Evolutionary conservation across 2,888 invertebrate species (phyloP).

Genomic region (Meganola albula): DNA sequence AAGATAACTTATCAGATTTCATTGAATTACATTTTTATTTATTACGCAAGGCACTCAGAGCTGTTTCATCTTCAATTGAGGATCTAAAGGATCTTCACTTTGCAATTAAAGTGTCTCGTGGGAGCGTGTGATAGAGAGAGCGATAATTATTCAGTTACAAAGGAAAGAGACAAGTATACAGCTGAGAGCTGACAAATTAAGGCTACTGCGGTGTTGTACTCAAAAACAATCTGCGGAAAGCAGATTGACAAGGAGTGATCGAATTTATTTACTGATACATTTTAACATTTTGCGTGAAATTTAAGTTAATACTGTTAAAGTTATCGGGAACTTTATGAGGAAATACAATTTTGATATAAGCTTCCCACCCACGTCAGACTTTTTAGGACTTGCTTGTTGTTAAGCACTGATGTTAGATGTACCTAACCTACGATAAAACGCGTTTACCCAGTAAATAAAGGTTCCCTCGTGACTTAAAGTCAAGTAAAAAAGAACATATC

Average conservation of each 20-base stretch:
- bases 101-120: constrained; percentile 28
- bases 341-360: too few species aligned
- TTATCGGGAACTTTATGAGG: too few species aligned
- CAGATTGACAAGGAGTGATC: constrained; percentile 30
- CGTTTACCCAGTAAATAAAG: too few species aligned
- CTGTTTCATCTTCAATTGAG: constrained; percentile 23
- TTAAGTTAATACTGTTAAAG: too few species aligned
- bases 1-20: not conserved
- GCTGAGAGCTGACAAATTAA: constrained; percentile 22
- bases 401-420: too few species aligned
- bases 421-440: too few species aligned
- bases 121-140: constrained; percentile 14
- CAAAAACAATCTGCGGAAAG: constrained; percentile 21
- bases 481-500: too few species aligned
- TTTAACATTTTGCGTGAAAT: too few species aligned
- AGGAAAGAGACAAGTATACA: constrained; percentile 15
- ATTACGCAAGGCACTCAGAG: constrained; percentile 15
- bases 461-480: too few species aligned
- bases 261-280: constrained; percentile 19
- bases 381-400: too few species aligned
- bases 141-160: constrained; percentile 7
- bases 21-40: constrained; percentile 13
- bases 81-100: constrained; percentile 19
- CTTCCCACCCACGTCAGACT: too few species aligned
- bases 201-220: constrained; percentile 21